Percentiles rank a stretch among this genome's conserved stretches.
phyloP scores from a whole-genome alignment of 64 coral and sea anemone genomes.

The Pocillopora damicornis region DNA sequence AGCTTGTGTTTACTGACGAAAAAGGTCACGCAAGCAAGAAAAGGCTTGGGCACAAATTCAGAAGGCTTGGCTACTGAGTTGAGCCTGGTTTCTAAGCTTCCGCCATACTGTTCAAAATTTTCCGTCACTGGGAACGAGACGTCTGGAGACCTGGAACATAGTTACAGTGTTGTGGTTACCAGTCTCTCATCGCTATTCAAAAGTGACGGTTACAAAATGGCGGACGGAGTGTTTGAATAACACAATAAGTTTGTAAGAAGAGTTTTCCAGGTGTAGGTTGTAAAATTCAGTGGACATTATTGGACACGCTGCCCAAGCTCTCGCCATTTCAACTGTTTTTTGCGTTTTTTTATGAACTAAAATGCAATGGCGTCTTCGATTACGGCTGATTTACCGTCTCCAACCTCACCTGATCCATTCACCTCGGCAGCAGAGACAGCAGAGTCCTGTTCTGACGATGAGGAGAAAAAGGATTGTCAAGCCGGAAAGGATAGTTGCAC shows the following conservation, averaged over 20 bases:
- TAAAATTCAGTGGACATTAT: background rate
- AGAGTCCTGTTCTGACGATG: background rate
- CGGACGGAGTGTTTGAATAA: background rate
- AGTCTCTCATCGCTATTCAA: slow-evolving; percentile 3
- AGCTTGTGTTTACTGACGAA: no score
- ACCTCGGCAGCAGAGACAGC: background rate
- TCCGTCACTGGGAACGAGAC: background rate
- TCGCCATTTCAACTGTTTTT: background rate
- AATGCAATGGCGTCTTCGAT: slow-evolving; percentile 27
- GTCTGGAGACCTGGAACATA: background rate
- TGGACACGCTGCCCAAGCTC: background rate
- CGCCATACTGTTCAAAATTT: no score
- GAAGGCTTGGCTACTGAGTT: background rate
- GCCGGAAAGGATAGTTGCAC: background rate
- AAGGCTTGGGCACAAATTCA: background rate
- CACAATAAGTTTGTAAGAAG: no score
- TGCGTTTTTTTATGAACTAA: background rate
- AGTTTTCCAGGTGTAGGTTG: background rate
- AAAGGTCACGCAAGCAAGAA: no score
- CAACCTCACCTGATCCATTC: background rate
- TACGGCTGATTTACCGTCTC: background rate
- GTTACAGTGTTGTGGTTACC: background rate
- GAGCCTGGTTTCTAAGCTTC: no score
- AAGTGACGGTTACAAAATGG: background rate
- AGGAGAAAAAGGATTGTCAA: background rate